phyloP scores from a whole-genome alignment of 2,888 invertebrate genomes.

The Griposia aprilina region DNA sequence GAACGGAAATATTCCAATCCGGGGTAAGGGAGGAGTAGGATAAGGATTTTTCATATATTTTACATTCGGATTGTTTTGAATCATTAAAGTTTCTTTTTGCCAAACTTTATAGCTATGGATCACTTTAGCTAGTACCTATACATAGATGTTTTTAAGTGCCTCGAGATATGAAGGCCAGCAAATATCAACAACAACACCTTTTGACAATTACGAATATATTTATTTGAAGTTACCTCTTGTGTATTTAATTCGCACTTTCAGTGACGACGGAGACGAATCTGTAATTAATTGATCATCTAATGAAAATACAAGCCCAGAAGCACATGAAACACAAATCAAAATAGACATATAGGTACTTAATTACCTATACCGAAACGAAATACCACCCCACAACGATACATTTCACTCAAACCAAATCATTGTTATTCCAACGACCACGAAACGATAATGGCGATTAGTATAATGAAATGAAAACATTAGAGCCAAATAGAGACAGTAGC shows the following conservation, averaged over 20 bases:
- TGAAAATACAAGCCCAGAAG: neutral
- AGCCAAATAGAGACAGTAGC: conserved; percentile 66
- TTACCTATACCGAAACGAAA: neutral
- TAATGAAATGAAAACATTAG: conserved; percentile 71
- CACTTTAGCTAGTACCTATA: no score
- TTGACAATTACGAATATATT: no score
- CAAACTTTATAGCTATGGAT: no score
- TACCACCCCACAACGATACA: conserved; percentile 46
- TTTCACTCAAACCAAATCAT: conserved; percentile 56
- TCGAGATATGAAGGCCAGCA: no score
- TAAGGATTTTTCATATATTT: neutral
- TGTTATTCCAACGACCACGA: conserved; percentile 64
- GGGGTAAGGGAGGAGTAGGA: neutral
- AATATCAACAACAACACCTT: no score
- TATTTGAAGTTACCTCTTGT: neutral
- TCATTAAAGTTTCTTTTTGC: neutral
- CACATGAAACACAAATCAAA: neutral
- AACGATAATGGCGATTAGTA: conserved; percentile 65
- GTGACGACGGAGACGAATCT: no score
- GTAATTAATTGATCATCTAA: conserved; percentile 3
- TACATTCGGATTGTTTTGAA: neutral
- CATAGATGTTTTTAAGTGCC: no score
- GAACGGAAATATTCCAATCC: conserved; percentile 39
- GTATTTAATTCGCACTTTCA: neutral
- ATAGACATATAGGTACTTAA: neutral